These are phyloP conservation scores for Eulemur albifrons DNA, from an alignment of 2,797 vertebrate genomes.

Conservation along the genomic window DNA sequence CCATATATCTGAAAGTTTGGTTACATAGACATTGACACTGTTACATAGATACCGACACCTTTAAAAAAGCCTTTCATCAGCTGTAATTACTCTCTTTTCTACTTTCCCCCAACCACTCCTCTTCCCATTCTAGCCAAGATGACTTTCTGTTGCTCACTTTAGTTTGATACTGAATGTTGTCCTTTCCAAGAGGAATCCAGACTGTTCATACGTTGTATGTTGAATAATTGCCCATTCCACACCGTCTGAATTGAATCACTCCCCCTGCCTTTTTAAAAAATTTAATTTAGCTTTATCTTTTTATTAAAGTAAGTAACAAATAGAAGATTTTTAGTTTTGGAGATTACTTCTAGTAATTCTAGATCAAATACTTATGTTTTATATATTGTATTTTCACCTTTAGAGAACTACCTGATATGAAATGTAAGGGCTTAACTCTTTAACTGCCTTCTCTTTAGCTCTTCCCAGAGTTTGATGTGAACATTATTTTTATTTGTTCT, in stretches of 20 bases:
- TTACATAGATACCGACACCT: background rate
- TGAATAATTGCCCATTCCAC: background rate
- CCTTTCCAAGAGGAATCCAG: background rate
- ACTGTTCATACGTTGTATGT: background rate
- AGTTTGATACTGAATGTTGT: background rate
- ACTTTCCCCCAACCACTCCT: background rate
- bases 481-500: slow-evolving; percentile 13
- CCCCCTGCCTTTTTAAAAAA: background rate
- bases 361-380: background rate
- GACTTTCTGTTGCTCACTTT: background rate
- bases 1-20: background rate
- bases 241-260: background rate
- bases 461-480: background rate
- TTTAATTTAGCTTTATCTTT: slow-evolving; percentile 33
- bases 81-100: background rate
- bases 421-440: background rate
- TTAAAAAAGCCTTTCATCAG: background rate
- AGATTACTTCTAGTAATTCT: slow-evolving; percentile 19
- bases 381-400: slow-evolving; percentile 22
- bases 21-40: background rate
- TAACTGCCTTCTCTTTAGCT: background rate
- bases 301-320: slow-evolving; percentile 17
- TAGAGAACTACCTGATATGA: background rate
- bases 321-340: background rate
- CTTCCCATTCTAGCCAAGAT: background rate